Conservation (phyloP, 2,113 vertebrate species). For the Halcyon senegalensis region DNA sequence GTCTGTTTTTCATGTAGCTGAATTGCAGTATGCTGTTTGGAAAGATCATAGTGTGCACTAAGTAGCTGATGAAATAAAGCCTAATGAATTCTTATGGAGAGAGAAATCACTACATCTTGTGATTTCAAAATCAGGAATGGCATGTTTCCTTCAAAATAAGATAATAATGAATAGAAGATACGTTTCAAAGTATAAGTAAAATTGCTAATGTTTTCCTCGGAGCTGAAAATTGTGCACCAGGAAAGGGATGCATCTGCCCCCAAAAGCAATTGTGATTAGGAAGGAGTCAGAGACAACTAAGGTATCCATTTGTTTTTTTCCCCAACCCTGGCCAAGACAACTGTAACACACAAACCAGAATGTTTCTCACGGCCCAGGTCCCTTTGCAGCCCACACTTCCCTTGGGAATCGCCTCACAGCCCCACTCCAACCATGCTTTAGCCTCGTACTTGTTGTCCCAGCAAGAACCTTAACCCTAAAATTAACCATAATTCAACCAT, state of each 20-base stretch:
- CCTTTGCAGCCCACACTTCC: background rate
- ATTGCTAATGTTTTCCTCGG: background rate
- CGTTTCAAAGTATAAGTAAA: background rate
- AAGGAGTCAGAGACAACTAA: background rate
- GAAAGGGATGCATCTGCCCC: background rate
- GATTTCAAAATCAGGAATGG: conserved; percentile 34
- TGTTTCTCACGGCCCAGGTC: background rate
- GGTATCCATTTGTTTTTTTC: background rate
- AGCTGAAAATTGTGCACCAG: background rate
- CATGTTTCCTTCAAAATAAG: conserved; percentile 2
- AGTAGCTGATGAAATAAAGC: conserved; percentile 33
- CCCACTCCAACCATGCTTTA: background rate
- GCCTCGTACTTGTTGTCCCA: background rate
- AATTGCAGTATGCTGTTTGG: background rate
- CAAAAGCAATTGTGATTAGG: background rate
- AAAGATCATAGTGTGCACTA: background rate
- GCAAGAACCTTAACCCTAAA: background rate
- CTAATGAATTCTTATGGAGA: conserved; percentile 37
- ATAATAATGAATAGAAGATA: background rate
- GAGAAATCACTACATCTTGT: conserved; percentile 47
- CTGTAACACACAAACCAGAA: background rate
- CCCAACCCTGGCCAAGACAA: background rate
- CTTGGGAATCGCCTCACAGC: background rate
- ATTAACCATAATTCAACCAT: background rate
- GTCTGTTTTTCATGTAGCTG: background rate